Base-by-base conservation (phyloP, 2,797 vertebrate species). In the Peromyscus attwateri region DNA sequence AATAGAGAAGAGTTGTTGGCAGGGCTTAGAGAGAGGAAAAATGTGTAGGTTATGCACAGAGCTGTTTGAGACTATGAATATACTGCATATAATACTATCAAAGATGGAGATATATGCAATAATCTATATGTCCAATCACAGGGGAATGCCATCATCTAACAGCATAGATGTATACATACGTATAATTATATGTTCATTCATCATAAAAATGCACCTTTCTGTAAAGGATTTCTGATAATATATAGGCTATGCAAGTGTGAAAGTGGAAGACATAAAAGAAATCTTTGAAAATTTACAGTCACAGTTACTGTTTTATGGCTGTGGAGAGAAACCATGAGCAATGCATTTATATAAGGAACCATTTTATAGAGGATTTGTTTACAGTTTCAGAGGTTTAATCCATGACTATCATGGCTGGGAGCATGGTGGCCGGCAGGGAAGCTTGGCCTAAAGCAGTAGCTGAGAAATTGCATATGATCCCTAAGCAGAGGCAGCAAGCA, bases 21-120 rank as follows among this genome's bases (percentile, higher is more conserved):
- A 27, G 3, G 0, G 0, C 8, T 11, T 57, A 14, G 0, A 16
- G 43, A 31, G 1, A 4, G 10, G 29, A 80, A 13, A 13, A 3
- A 8, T 52, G 19, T n/a, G 1, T 25, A 57, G 3, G 7, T 17
- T 43, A 57, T 37, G 3, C 3, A 75, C 6, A 31, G 16, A 37
- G 13, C 1, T 34, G 21, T 60, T 76, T 60, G 43, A 13, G 29
- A 0, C 3, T 27, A 2, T 43, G 57, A 37, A 71, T 77, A 52
- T 64, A 46, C 0, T 75, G 13, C 31, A 14, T 16, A 23, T 40
- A 2, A 70, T 16, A 70, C 4, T 43, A 8, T 25, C 34, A 10
- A 11, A 55, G 29, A 17, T 43, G 17, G 11, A 49, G 34, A 82
- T 5, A 21, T 11, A 60, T 81, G 3, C 37, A 52, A 55, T 27